phyloP scores from a whole-genome alignment of 2,113 vertebrate genomes.

The Suricata suricatta region DNA sequence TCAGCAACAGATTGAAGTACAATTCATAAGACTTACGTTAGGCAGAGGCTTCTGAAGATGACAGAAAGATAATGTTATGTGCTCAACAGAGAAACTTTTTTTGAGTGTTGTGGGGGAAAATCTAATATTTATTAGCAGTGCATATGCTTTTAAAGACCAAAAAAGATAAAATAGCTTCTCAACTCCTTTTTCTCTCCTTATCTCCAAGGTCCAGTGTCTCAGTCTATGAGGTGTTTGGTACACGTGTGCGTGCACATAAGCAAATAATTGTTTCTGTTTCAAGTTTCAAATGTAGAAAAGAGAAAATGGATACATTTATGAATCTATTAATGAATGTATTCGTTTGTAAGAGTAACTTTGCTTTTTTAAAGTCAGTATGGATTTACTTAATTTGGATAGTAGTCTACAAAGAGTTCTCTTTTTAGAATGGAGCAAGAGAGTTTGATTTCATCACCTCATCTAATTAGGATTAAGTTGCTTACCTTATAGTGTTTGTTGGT shows the following conservation, averaged over 20 bases:
- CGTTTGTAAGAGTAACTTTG: background rate
- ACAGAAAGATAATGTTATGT: background rate
- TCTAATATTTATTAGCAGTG: background rate
- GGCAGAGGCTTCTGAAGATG: background rate
- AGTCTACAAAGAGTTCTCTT: background rate
- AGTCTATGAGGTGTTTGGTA: background rate
- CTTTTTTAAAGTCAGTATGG: background rate
- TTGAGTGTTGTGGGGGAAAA: background rate
- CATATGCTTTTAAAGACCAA: background rate
- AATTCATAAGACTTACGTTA: background rate
- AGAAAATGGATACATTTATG: background rate
- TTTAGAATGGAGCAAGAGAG: background rate
- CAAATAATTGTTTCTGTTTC: conserved; percentile 9
- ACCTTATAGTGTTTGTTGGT: background rate
- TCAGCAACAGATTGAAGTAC: background rate
- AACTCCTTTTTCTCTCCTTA: background rate
- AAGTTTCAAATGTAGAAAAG: background rate
- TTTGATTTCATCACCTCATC: conserved; percentile 7
- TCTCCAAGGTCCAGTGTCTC: background rate
- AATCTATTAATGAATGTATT: background rate
- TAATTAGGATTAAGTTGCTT: background rate
- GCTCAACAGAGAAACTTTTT: background rate
- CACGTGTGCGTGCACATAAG: background rate
- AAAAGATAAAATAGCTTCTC: background rate
- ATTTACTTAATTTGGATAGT: background rate